phyloP scores from a whole-genome alignment of 2,797 vertebrate genomes.

The Philypnodon macrostomus region DNA sequence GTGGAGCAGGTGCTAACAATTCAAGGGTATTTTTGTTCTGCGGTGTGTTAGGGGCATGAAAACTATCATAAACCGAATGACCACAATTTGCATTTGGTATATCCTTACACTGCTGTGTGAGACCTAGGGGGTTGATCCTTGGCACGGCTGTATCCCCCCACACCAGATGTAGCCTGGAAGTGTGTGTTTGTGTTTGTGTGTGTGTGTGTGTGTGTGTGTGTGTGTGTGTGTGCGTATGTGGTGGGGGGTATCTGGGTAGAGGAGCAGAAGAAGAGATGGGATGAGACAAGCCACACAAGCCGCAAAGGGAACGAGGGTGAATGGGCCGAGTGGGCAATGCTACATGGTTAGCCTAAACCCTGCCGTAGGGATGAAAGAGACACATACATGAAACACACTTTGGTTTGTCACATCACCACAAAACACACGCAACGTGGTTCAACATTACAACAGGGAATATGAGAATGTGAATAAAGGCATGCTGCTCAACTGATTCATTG shows the following conservation, averaged over 20 bases:
- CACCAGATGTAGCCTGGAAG: constrained; percentile 31
- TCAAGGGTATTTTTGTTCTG: no score
- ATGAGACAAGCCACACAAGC: constrained; percentile 77
- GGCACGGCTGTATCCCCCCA: constrained; percentile 28
- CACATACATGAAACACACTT: constrained; percentile 20
- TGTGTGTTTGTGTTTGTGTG: constrained; percentile 16
- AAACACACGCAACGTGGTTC: constrained; percentile 34
- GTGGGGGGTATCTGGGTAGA: constrained; percentile 38
- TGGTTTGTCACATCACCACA: constrained; percentile 53
- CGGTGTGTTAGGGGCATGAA: no score
- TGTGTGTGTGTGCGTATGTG: constrained; percentile 3
- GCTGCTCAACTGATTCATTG: constrained; percentile 7
- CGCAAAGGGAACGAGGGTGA: constrained; percentile 61
- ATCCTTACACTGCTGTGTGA: constrained; percentile 37
- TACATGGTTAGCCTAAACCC: constrained; percentile 68
- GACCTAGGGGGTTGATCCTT: constrained; percentile 39
- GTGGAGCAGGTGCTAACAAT: no score
- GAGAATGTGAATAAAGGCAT: constrained; percentile 23
- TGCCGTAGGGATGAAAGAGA: constrained; percentile 57
- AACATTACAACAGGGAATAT: constrained; percentile 37
- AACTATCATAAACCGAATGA: constrained; percentile 13
- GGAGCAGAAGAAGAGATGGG: constrained; percentile 69
- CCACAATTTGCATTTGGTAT: constrained; percentile 35
- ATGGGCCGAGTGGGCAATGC: constrained; percentile 44
- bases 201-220: constrained; percentile 25